Evolutionary conservation across 1,140 invertebrate species (phyloP).

Genomic region (Holotrichia oblita): DNA sequence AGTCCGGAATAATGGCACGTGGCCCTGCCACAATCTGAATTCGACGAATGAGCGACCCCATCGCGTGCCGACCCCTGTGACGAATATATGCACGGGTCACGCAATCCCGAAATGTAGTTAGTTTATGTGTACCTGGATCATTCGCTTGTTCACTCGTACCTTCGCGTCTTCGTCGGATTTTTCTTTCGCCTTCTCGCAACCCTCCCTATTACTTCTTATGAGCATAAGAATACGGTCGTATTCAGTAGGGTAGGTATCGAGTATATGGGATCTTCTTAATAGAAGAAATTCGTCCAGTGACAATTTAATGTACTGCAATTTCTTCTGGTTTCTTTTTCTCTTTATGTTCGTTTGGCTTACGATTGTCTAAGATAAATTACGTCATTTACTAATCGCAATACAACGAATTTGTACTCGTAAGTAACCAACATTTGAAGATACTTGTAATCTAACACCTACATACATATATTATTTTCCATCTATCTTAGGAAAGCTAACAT

Average conservation of each 20-base stretch:
- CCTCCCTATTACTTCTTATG: background rate
- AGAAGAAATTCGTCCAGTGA: background rate
- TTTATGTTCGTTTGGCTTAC: background rate
- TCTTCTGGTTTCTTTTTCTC: constrained; percentile 7
- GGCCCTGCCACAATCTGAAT: constrained; percentile 55
- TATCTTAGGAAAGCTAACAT: too few species aligned
- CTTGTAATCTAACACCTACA: too few species aligned
- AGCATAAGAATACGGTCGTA: background rate
- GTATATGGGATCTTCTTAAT: background rate
- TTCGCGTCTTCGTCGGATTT: background rate
- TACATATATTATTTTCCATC: too few species aligned
- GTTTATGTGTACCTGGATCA: constrained; percentile 44
- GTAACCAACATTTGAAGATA: too few species aligned
- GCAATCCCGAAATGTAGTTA: constrained; percentile 54
- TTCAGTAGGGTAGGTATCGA: constrained; percentile 8
- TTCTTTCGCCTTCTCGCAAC: background rate
- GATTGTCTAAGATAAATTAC: background rate
- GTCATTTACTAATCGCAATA: too few species aligned
- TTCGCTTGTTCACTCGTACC: constrained; percentile 12
- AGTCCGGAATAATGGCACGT: constrained; percentile 54
- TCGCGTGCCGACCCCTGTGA: constrained; percentile 48
- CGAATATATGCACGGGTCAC: constrained; percentile 54
- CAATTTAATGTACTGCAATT: constrained; percentile 17
- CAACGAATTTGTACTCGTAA: too few species aligned
- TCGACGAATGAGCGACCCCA: constrained; percentile 47